Conservation (phyloP, 92 coral and sea anemone genomes). For the Meandrina meandrites region DNA sequence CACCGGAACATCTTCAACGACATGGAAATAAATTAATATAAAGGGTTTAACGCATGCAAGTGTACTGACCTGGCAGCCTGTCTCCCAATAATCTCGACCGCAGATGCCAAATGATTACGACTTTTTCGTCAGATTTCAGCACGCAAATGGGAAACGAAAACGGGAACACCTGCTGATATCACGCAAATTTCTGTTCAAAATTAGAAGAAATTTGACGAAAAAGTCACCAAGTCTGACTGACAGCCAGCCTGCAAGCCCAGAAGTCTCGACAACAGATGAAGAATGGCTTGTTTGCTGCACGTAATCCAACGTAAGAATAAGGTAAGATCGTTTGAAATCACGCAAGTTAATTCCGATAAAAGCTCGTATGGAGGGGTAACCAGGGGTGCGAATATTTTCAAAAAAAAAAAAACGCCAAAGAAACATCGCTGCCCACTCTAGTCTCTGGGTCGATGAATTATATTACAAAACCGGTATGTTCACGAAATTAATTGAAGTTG, state of each 20-base stretch:
- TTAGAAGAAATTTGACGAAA: not conserved
- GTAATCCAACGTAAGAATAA: not conserved
- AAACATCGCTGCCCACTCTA: not conserved
- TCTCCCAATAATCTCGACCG: not conserved
- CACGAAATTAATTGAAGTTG: not conserved
- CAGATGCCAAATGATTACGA: not conserved
- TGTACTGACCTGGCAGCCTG: too few relatives aligned
- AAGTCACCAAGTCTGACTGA: slow-evolving; percentile 3
- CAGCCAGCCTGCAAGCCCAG: not conserved
- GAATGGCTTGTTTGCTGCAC: not conserved
- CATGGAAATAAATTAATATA: too few relatives aligned
- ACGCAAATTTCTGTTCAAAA: not conserved
- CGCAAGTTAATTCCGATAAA: not conserved
- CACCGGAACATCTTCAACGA: too few relatives aligned
- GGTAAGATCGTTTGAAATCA: not conserved
- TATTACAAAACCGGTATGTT: not conserved
- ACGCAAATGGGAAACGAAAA: slow-evolving; percentile 1
- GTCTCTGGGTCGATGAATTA: not conserved
- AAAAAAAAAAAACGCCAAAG: not conserved
- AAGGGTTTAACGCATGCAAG: too few relatives aligned
- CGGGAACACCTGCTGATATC: not conserved
- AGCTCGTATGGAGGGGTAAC: not conserved
- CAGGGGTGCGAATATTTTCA: not conserved
- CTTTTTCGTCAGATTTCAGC: not conserved
- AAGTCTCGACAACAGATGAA: slow-evolving; percentile 18